These are phyloP conservation scores for Lucilia sericata DNA, from an alignment of 1,140 invertebrate species.

Conservation along the genomic window DNA sequence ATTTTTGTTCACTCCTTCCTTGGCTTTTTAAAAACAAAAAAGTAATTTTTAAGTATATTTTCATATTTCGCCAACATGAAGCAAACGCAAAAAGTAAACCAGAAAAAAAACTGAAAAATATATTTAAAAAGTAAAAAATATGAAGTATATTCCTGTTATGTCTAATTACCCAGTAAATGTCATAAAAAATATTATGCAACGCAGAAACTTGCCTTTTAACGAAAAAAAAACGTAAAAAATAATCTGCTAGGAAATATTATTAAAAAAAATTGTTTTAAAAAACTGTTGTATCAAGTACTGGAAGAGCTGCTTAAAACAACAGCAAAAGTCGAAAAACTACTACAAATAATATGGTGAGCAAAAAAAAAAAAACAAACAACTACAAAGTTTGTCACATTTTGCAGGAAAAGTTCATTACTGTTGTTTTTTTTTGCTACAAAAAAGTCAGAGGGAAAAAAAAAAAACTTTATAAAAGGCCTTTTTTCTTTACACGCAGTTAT, in stretches of 20 bases:
- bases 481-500: neutral
- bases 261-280: neutral
- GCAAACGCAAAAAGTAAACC: no score
- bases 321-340: neutral
- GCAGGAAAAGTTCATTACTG: neutral
- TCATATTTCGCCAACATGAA: neutral
- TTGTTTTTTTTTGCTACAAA: neutral
- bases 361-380: neutral
- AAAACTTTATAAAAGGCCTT: constrained; percentile 3
- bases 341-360: neutral
- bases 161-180: constrained; percentile 40
- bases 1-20: neutral
- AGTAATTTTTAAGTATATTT: neutral
- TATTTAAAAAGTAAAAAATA: constrained; percentile 12
- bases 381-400: constrained; percentile 7
- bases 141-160: constrained; percentile 19
- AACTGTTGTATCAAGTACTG: neutral
- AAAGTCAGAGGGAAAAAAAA: neutral
- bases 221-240: neutral
- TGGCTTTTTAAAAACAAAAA: neutral
- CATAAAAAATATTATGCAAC: constrained; percentile 24
- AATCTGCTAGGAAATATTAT: neutral
- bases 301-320: neutral
- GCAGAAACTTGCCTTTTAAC: neutral
- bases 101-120: neutral